Evolutionary conservation across 1,140 invertebrate species (phyloP).

Genomic region (Kradibia gibbosae): DNA sequence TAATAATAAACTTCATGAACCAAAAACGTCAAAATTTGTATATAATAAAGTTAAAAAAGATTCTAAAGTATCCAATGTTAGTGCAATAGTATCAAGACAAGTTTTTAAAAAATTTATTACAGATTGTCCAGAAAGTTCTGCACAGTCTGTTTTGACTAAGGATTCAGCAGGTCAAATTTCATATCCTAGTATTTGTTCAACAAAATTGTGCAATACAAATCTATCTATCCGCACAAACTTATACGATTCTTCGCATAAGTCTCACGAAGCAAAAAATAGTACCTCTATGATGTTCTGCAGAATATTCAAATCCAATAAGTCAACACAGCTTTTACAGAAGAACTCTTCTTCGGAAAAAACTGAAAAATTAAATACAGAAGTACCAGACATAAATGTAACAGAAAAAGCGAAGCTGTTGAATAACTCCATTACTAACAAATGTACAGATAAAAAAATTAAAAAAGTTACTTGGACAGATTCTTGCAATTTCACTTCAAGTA

Average conservation of each 20-base stretch:
- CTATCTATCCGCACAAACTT: constrained; percentile 68
- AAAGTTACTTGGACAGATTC: constrained; percentile 48
- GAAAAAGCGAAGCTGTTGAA: background rate
- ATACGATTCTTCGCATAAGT: constrained; percentile 62
- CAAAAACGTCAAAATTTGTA: constrained; percentile 31
- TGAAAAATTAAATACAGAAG: constrained; percentile 8
- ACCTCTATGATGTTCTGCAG: constrained; percentile 54
- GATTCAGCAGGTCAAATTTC: constrained; percentile 30
- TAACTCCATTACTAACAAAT: constrained; percentile 18
- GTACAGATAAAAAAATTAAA: constrained; percentile 42
- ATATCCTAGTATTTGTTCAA: constrained; percentile 43
- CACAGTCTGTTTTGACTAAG: constrained; percentile 37
- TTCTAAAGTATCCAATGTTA: constrained; percentile 50
- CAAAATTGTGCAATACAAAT: constrained; percentile 62
- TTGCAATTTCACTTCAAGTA: constrained; percentile 2
- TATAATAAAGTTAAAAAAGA: constrained; percentile 44
- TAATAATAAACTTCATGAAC: constrained; percentile 13
- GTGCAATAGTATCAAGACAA: constrained; percentile 62
- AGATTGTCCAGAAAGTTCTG: constrained; percentile 31
- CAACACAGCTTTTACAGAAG: constrained; percentile 23
- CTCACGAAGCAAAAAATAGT: constrained; percentile 57
- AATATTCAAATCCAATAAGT: constrained; percentile 51
- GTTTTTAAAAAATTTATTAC: constrained; percentile 59
- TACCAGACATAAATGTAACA: constrained; percentile 5
- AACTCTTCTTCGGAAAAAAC: constrained; percentile 31